phyloP scores from a whole-genome alignment of 2,797 vertebrate species.

The Sebastes matsubarae region DNA sequence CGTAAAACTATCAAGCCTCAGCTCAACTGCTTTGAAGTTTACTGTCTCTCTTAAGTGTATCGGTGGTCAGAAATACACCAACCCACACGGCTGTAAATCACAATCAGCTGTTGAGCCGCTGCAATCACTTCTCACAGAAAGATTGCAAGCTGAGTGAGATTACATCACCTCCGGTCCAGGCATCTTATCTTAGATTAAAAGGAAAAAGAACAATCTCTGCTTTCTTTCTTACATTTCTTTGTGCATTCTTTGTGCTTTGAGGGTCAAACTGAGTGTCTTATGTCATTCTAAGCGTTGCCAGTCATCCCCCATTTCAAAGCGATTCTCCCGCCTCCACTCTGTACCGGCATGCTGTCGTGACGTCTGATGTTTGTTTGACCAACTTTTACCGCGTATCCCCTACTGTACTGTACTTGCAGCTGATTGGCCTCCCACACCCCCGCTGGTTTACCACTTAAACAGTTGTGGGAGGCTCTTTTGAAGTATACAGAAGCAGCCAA shows the following conservation, averaged over 20 bases:
- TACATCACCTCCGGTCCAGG: slow-evolving; percentile 71
- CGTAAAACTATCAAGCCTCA: slow-evolving; percentile 16
- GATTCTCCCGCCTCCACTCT: neutral
- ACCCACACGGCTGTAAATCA: slow-evolving; percentile 61
- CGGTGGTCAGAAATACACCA: slow-evolving; percentile 48
- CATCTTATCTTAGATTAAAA: slow-evolving; percentile 75
- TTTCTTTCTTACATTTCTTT: slow-evolving; percentile 35
- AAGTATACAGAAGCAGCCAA: slow-evolving; percentile 74
- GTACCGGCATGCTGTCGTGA: slow-evolving; percentile 4
- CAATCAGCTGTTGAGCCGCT: slow-evolving; percentile 69
- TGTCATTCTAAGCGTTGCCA: slow-evolving; percentile 27
- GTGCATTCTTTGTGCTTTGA: slow-evolving; percentile 15
- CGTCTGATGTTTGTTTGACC: slow-evolving; percentile 57
- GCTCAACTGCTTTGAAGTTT: slow-evolving; percentile 39
- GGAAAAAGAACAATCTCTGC: slow-evolving; percentile 42
- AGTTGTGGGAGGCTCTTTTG: slow-evolving; percentile 54
- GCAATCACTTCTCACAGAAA: slow-evolving; percentile 68
- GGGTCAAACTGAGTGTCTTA: slow-evolving; percentile 50
- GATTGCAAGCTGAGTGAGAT: slow-evolving; percentile 71
- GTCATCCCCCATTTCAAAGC: slow-evolving; percentile 21
- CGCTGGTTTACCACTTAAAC: slow-evolving; percentile 60
- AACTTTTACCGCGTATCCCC: slow-evolving; percentile 48
- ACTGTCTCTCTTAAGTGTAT: slow-evolving; percentile 32
- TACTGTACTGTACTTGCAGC: slow-evolving; percentile 29
- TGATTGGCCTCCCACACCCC: slow-evolving; percentile 73